Conservation (phyloP, 1,140 invertebrate species). For the Drosophila busckii region DNA sequence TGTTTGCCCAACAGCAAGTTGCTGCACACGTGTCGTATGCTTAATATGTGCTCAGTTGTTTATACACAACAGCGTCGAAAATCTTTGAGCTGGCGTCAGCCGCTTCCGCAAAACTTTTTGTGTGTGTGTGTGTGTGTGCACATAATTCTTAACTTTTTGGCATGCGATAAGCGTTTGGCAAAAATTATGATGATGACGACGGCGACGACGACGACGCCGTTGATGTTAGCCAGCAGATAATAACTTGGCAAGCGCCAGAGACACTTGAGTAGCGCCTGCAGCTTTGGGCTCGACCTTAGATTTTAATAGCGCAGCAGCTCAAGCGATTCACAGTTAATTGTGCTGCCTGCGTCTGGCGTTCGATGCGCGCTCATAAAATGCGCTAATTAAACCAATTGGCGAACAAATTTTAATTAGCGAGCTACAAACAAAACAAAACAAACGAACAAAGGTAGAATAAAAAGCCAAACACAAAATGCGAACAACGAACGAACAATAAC, state of each 20-base stretch:
- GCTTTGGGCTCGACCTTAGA: too few relatives aligned
- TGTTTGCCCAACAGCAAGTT: not conserved
- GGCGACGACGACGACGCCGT: conserved; percentile 40
- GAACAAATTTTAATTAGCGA: conserved; percentile 68
- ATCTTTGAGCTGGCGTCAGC: conserved; percentile 17
- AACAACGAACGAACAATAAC: conserved; percentile 30
- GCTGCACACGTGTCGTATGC: conserved; percentile 28
- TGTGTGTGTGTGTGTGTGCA: conserved; percentile 60
- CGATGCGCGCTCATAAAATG: too few relatives aligned
- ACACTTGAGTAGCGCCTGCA: too few relatives aligned
- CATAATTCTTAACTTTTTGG: conserved; percentile 71
- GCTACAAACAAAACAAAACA: conserved; percentile 10
- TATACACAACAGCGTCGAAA: conserved; percentile 2
- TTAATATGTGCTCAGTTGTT: conserved; percentile 19
- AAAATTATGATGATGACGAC: conserved; percentile 58
- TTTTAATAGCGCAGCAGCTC: too few relatives aligned
- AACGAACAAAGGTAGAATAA: too few relatives aligned
- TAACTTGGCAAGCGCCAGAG: conserved; percentile 20
- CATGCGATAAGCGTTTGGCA: conserved; percentile 59
- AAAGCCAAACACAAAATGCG: too few relatives aligned
- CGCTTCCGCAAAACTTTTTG: conserved; percentile 40
- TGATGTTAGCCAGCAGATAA: conserved; percentile 49
- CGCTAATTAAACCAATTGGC: conserved; percentile 67
- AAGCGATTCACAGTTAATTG: too few relatives aligned
- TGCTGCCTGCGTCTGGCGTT: too few relatives aligned